A percentile compares a stretch with the other conserved stretches of the same genome.
Conservation (phyloP, 53 echinoderm and acorn worm genomes). For the Antedon mediterranea region DNA sequence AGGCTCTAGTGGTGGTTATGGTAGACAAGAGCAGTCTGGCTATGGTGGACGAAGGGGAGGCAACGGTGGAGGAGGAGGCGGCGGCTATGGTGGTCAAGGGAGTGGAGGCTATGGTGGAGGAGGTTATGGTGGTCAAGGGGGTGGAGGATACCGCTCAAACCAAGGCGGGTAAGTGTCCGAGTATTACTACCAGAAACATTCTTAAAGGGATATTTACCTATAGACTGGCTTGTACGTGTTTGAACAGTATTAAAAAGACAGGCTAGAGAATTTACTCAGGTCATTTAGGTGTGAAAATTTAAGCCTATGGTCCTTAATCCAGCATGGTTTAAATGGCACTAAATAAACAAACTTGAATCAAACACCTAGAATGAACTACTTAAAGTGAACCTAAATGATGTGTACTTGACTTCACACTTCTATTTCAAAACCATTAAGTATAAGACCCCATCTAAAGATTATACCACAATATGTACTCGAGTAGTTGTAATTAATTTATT, state of each 20-base stretch:
- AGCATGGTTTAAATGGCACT: background rate
- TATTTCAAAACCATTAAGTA: no score
- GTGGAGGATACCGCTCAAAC: no score
- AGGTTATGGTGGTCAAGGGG: background rate
- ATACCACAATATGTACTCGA: no score
- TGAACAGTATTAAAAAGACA: background rate
- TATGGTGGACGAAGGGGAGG: conserved; percentile 7
- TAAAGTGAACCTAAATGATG: no score
- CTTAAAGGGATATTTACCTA: background rate
- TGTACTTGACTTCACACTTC: no score
- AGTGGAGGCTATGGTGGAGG: conserved; percentile 13
- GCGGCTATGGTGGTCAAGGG: conserved; percentile 6
- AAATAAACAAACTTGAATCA: background rate
- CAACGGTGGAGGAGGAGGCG: background rate
- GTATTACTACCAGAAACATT: no score
- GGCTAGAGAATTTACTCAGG: background rate
- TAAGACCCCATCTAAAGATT: no score
- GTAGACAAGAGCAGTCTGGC: background rate
- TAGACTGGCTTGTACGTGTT: background rate
- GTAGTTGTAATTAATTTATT: no score
- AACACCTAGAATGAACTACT: no score
- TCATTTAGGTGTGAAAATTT: background rate
- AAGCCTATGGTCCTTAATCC: background rate
- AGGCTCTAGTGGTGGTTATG: background rate
- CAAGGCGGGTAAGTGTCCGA: no score